Percentiles rank a stretch among this genome's conserved stretches.
phyloP scores from a whole-genome alignment of 2,888 invertebrate species.

The Tipula helvola region DNA sequence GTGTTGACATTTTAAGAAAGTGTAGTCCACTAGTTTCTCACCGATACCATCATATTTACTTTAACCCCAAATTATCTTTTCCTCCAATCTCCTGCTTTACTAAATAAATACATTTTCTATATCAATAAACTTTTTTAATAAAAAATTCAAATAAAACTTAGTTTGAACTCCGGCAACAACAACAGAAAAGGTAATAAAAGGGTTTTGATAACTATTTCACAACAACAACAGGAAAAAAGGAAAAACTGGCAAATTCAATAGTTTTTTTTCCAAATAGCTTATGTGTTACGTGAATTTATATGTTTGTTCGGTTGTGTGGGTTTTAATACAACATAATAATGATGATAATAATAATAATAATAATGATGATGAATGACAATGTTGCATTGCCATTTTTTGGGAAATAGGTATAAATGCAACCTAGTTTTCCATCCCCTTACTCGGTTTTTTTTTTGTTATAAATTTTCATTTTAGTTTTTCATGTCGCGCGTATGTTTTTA shows the following conservation, averaged over 20 bases:
- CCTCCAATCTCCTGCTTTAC: not conserved
- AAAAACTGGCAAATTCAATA: not conserved
- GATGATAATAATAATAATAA: not conserved
- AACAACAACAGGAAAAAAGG: not conserved
- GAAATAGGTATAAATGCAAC: not conserved
- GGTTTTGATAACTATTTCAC: not conserved
- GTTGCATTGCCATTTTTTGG: not conserved
- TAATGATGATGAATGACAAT: slow-evolving; percentile 4
- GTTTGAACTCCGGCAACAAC: not conserved
- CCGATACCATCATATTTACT: not conserved
- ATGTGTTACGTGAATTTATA: not conserved
- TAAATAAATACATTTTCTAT: not conserved
- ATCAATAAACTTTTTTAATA: not conserved
- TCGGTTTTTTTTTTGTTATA: not conserved
- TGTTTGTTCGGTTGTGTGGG: not conserved
- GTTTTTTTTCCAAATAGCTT: not conserved
- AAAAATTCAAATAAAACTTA: not conserved
- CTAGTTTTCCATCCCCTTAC: not conserved
- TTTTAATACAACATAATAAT: slow-evolving; percentile 4
- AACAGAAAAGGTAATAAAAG: not conserved
- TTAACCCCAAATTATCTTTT: not conserved
- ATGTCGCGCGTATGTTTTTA: not conserved
- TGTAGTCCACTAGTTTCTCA: not conserved
- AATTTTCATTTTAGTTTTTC: slow-evolving; percentile 4
- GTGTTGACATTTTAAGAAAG: not conserved